Conservation (phyloP, 2,113 vertebrate species). For the Leptocoma aspasia region DNA sequence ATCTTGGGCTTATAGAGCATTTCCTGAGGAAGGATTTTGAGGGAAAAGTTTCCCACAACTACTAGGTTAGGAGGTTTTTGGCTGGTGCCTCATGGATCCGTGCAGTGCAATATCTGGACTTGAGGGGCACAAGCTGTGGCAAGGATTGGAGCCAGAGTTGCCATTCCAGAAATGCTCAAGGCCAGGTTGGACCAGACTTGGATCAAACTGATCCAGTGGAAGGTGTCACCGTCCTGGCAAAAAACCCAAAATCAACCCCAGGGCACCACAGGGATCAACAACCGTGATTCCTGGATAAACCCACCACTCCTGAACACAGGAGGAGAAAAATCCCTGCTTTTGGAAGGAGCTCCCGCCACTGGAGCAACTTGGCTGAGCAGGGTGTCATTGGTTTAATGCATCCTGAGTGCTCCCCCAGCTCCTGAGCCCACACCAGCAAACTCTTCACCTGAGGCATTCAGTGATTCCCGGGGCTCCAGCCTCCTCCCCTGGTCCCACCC, state of each 20-base stretch:
- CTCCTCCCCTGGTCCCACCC: neutral
- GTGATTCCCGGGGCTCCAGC: neutral
- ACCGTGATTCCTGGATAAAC: neutral
- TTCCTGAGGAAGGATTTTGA: neutral
- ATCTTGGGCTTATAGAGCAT: neutral
- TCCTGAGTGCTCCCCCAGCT: neutral
- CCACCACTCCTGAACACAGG: neutral
- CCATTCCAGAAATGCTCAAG: neutral
- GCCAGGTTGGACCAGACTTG: neutral
- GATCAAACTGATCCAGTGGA: neutral
- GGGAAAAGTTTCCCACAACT: neutral
- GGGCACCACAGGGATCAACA: neutral
- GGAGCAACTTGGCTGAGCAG: neutral
- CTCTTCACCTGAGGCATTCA: neutral
- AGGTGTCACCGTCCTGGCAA: rapidly evolving
- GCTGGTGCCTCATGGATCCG: rapidly evolving
- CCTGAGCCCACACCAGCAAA: neutral
- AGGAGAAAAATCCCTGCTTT: neutral
- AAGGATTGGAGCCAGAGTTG: neutral
- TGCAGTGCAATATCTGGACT: too few relatives aligned
- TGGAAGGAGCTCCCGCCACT: neutral
- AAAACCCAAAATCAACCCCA: rapidly evolving
- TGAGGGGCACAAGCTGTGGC: neutral
- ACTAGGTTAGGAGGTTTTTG: neutral
- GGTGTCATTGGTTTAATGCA: neutral